Evolutionary conservation across 2,888 invertebrate species (phyloP), one percentile per base, ranked within the genome.

Genomic region (Choreutis nemorana): DNA sequence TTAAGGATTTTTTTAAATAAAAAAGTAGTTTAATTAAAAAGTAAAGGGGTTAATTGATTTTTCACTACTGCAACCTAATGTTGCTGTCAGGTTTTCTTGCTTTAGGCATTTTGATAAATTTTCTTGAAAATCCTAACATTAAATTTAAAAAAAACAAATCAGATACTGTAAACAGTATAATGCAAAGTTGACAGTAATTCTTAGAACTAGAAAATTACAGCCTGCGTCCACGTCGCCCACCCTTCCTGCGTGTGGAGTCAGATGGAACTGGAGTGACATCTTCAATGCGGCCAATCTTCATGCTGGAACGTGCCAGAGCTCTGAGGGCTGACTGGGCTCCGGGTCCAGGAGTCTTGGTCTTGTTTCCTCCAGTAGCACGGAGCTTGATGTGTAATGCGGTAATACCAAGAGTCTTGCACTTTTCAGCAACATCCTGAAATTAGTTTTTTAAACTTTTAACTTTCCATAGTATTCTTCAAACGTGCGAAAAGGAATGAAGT

Each of bases 181-280:
- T 68, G 73, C 29, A 50, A 57, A 77, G 68, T 59, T 48, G 50
- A 73, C 66, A 77, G 70, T 65, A 40, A 43, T n/a, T 40, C 72
- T 73, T 73, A 68, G 13, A 44, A 55, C 66, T 73, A 72, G 63
- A 59, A 72, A 64, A 80, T 85, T 97, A 99, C 87, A 99, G 87
- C 84, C 99, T 90, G 80, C 99, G 91, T 83, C 99, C 99, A 83
- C 99, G 91, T 63, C 99, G 90, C 81, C 99, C 99, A 65, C 98
- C 98, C 93, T 99, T 99, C 87, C 98, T 95, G 66, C 99, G 90
- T 31, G 98, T 99, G 39, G 95, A 92, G 81, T 99, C 99, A 32
- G 97, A 97, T 55, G 99, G 99, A 73, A 99, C 98, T 12, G 99
- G 99, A 6, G 99, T 99, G 6, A 99, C 99, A 84, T 99, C 99